These are phyloP conservation scores for Istiophorus platypterus DNA, from an alignment of 2,113 vertebrate genomes.

Conservation along the genomic window DNA sequence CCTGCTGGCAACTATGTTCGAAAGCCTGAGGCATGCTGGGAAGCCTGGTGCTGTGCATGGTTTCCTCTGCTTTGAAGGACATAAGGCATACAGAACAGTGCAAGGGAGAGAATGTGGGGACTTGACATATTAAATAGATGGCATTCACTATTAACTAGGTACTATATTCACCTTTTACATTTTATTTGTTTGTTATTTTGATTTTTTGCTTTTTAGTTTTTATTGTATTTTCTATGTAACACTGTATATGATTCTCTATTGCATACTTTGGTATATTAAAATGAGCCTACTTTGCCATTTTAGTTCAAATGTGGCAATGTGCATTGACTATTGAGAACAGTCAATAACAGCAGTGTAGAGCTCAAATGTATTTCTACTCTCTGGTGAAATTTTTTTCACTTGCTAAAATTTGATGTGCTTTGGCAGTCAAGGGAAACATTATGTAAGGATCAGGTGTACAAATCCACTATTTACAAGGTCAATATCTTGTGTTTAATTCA, in stretches of 20 bases:
- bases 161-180: background rate
- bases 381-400: constrained; percentile 7
- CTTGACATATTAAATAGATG: constrained; percentile 29
- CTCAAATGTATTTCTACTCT: constrained; percentile 31
- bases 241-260: background rate
- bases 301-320: background rate
- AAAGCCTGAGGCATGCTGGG: constrained; percentile 72
- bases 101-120: constrained; percentile 20
- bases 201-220: background rate
- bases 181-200: background rate
- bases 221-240: background rate
- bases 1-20: constrained; percentile 74
- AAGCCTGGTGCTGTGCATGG: constrained; percentile 59
- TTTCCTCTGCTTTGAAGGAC: constrained; percentile 67
- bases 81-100: constrained; percentile 23
- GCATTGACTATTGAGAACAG: background rate
- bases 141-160: background rate
- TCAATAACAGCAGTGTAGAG: constrained; percentile 41
- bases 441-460: constrained; percentile 52
- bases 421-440: constrained; percentile 26
- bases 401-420: constrained; percentile 39
- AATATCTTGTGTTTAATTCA: constrained; percentile 47
- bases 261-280: constrained; percentile 1
- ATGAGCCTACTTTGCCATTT: background rate
- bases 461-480: constrained; percentile 54